These are phyloP conservation scores for Circaetus gallicus DNA, from an alignment of 2,113 vertebrate species.

Conservation along the genomic window DNA sequence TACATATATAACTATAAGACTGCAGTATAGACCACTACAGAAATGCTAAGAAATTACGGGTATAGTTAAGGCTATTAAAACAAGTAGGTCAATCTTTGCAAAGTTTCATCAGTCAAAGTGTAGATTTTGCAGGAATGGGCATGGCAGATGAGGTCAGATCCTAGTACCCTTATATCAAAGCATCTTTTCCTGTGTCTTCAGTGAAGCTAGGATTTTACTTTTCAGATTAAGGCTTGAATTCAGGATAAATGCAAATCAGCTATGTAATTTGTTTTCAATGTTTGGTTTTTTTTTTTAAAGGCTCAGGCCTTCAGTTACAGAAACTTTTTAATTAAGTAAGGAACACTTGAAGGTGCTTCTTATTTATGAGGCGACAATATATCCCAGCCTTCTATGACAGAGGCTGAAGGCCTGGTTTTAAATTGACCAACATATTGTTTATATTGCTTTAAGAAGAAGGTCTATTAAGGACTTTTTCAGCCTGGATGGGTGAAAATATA, in stretches of 20 bases:
- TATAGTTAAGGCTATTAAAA: background rate
- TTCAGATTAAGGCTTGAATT: background rate
- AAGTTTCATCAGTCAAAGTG: background rate
- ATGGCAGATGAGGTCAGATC: background rate
- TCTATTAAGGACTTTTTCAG: background rate
- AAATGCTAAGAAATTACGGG: background rate
- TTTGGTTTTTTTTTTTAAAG: background rate
- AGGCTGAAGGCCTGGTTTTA: background rate
- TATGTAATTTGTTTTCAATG: background rate
- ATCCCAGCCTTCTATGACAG: background rate
- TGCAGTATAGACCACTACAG: background rate
- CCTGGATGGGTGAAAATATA: background rate
- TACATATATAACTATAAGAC: background rate
- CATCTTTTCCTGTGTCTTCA: background rate
- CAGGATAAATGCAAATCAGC: background rate
- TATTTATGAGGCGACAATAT: background rate
- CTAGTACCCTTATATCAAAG: background rate
- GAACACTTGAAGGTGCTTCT: background rate
- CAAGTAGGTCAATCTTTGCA: background rate
- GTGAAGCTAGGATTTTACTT: background rate
- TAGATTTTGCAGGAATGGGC: background rate
- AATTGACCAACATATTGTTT: background rate
- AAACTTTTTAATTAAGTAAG: background rate
- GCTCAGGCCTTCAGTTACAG: background rate
- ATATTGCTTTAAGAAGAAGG: background rate